Conservation (phyloP, 2,113 vertebrate genomes). For the Amphiprion percula region DNA sequence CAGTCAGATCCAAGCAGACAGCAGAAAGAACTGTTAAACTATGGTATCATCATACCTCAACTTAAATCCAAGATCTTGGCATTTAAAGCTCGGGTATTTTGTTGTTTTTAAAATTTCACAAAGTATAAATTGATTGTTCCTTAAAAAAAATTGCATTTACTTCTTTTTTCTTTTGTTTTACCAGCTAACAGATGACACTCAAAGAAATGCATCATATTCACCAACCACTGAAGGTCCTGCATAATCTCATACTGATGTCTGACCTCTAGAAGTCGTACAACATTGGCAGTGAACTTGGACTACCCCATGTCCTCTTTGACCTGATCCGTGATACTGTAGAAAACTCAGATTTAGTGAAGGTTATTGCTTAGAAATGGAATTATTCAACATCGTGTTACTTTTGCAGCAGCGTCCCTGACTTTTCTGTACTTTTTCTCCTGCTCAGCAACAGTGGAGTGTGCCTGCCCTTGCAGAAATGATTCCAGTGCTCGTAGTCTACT, state of each 20-base stretch:
- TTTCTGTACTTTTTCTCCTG: background rate
- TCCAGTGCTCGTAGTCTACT: constrained; percentile 71
- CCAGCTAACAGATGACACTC: constrained; percentile 85
- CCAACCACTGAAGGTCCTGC: constrained; percentile 83
- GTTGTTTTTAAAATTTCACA: background rate
- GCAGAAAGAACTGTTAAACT: constrained; percentile 72
- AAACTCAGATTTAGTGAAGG: constrained; percentile 80
- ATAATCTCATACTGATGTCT: constrained; percentile 82
- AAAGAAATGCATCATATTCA: constrained; percentile 83
- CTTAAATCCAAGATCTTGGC: constrained; percentile 81
- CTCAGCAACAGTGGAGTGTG: constrained; percentile 69
- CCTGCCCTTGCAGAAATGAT: constrained; percentile 73
- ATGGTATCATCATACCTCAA: constrained; percentile 76
- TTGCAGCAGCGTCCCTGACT: background rate
- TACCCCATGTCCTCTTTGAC: constrained; percentile 85
- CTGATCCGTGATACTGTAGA: constrained; percentile 84
- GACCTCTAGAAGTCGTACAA: constrained; percentile 74
- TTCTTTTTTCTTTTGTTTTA: constrained; percentile 10
- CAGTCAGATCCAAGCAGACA: constrained; percentile 77
- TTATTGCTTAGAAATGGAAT: constrained; percentile 59
- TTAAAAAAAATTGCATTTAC: background rate
- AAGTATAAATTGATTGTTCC: accelerated
- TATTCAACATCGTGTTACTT: background rate
- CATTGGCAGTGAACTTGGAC: constrained; percentile 82
- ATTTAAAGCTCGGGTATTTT: constrained; percentile 87